These are phyloP conservation scores for Leucopsar rothschildi DNA, from an alignment of 2,113 vertebrate genomes.

Conservation along the genomic window DNA sequence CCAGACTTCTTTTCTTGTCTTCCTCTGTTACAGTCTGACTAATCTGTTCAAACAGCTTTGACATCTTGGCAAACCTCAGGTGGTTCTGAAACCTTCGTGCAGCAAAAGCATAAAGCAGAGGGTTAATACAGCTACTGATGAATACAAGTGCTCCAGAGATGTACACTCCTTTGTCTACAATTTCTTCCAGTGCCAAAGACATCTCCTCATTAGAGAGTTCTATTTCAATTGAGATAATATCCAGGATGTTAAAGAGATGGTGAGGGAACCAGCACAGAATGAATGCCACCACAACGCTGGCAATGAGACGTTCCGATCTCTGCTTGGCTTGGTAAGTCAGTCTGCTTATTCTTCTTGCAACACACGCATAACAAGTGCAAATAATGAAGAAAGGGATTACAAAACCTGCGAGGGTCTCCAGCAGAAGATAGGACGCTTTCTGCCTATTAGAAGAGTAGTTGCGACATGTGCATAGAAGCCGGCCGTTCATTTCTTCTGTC, in stretches of 20 bases:
- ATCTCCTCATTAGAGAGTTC: not conserved
- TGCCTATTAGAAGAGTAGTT: slow-evolving; percentile 31
- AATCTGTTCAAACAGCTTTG: slow-evolving; percentile 62
- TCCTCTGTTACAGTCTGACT: slow-evolving; percentile 17
- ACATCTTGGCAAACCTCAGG: slow-evolving; percentile 37
- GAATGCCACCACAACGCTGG: slow-evolving; percentile 64
- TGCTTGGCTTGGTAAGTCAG: slow-evolving; percentile 39
- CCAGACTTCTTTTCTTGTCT: not conserved
- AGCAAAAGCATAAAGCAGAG: slow-evolving; percentile 74
- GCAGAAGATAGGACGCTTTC: not conserved
- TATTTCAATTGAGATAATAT: slow-evolving; percentile 16
- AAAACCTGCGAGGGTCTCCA: slow-evolving; percentile 70
- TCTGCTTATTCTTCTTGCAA: slow-evolving; percentile 60
- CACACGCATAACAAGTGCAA: slow-evolving; percentile 60
- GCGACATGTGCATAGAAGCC: not conserved
- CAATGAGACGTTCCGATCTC: slow-evolving; percentile 46
- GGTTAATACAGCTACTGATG: slow-evolving; percentile 76
- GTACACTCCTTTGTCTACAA: slow-evolving; percentile 11
- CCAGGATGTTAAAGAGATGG: slow-evolving; percentile 64
- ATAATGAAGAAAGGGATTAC: slow-evolving; percentile 64
- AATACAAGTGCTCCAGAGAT: slow-evolving; percentile 64
- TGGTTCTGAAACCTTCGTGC: slow-evolving; percentile 53
- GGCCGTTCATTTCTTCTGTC: not conserved
- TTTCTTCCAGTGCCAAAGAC: not conserved
- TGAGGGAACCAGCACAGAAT: slow-evolving; percentile 70